phyloP scores from a whole-genome alignment of 2,113 vertebrate species.

The Lophius piscatorius region DNA sequence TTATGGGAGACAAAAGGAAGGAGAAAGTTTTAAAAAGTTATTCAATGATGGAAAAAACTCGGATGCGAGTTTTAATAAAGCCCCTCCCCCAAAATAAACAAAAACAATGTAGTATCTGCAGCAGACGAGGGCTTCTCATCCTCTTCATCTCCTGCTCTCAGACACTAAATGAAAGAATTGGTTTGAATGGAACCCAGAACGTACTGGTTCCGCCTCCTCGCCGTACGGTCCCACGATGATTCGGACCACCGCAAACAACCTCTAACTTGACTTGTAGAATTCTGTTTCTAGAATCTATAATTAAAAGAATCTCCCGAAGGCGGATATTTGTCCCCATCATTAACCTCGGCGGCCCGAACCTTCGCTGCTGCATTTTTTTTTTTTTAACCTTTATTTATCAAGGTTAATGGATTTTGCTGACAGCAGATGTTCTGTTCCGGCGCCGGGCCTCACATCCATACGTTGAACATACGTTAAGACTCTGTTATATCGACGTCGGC shows the following conservation, averaged over 20 bases:
- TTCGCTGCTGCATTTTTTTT: conserved; percentile 34
- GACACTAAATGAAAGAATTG: conserved; percentile 60
- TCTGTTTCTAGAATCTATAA: conserved; percentile 38
- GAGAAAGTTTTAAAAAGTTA: background rate
- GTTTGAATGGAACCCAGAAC: too few relatives aligned
- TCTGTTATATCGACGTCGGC: too few relatives aligned
- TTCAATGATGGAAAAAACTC: conserved; percentile 34
- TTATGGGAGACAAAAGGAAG: too few relatives aligned
- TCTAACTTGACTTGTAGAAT: conserved; percentile 46
- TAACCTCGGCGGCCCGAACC: conserved; percentile 52
- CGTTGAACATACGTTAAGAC: conserved; percentile 5
- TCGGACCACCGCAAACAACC: conserved; percentile 20
- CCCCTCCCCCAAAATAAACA: too few relatives aligned
- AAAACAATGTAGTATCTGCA: conserved; percentile 60
- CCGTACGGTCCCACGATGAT: conserved; percentile 37
- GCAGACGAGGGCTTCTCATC: conserved; percentile 56
- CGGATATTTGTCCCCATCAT: conserved; percentile 45
- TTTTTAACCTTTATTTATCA: conserved; percentile 63
- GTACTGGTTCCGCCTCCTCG: conserved; percentile 33
- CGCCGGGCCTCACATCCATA: conserved; percentile 6
- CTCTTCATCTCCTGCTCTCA: conserved; percentile 53
- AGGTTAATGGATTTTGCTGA: conserved; percentile 67
- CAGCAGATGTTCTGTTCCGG: conserved; percentile 50
- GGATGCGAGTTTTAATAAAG: conserved; percentile 44
- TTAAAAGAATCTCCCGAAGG: conserved; percentile 58